Evolutionary conservation across 1,140 invertebrate species (phyloP), one percentile per base, ranked within the genome.

Genomic region (Bombus confusus): DNA sequence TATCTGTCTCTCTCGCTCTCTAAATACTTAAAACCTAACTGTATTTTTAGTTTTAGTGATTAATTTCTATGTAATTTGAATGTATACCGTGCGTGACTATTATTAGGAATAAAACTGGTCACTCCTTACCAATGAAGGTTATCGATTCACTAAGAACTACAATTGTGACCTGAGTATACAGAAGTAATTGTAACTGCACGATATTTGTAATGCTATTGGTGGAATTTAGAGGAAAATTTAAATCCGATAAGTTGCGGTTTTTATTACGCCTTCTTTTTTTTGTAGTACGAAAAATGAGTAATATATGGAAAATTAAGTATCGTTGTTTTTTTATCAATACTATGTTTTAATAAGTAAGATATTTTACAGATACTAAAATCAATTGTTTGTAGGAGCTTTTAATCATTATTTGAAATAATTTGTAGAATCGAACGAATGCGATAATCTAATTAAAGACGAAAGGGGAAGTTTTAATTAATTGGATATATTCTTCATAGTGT

Each of bases 91-190:
- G 43, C 12, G 10, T 4, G 15, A 39, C 64, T 41, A 71, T 59
- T 57, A 71, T 64, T 64, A 47, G 57, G 2, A 72, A 18, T 18
- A n/a, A 73, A 62, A 73, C 34, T 39, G 41, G 57, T 39, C 52
- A 68, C 68, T 59, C 41, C 76, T 85, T 62, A 13, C 31, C 68
- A 31, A 84, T 80, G 41, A 62, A 62, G 52, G 62, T 72, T 72
- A 85, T 80, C 77, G 68, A 80, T 80, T 85, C 28, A 6, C 34
- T 28, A 31, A 57, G n/a, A 79, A 18, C 25, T 71, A n/a, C 43
- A 37, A 57, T 68, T 68, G 28, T 59, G 18, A 59, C 6, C 5
- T 3, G 41, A 68, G 1, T 22, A 5, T 15, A 6, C 6, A 34
- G n/a, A 59, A 62, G 18, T 37, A 22, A 34, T 41, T 43, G 5